These are phyloP conservation scores for Struthidea cinerea DNA, from an alignment of 2,113 vertebrate species.

Conservation along the genomic window DNA sequence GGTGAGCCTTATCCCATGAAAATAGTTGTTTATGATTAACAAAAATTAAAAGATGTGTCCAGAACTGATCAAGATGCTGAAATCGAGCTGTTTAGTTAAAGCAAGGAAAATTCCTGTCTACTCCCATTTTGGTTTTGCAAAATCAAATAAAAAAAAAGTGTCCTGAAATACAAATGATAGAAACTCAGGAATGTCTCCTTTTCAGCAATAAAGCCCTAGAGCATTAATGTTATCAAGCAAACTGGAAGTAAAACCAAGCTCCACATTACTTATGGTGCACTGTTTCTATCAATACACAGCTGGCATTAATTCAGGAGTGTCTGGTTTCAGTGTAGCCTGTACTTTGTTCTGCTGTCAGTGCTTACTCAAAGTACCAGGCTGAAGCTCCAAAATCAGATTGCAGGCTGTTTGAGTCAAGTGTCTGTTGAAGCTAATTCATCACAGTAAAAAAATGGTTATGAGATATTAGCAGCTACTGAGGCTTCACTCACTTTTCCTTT, in stretches of 20 bases:
- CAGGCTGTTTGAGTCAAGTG: neutral
- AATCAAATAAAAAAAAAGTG: neutral
- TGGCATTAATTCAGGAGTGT: neutral
- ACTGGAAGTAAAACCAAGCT: neutral
- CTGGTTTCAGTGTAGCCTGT: neutral
- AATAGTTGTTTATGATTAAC: neutral
- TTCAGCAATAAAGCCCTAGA: neutral
- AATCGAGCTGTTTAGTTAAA: neutral
- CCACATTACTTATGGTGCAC: neutral
- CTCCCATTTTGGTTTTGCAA: neutral
- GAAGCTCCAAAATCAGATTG: neutral
- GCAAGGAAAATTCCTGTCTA: neutral
- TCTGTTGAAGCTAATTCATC: neutral
- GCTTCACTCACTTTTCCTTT: neutral
- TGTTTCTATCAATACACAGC: neutral
- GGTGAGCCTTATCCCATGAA: neutral
- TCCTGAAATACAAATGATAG: neutral
- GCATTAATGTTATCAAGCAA: neutral
- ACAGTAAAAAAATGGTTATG: neutral
- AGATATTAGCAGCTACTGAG: neutral
- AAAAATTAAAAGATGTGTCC: neutral
- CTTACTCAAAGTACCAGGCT: neutral
- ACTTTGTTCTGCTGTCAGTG: neutral
- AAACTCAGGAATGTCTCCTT: neutral
- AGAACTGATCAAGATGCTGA: neutral